These are phyloP conservation scores for Caracal caracal DNA, from an alignment of 2,113 vertebrate species.

Conservation along the genomic window DNA sequence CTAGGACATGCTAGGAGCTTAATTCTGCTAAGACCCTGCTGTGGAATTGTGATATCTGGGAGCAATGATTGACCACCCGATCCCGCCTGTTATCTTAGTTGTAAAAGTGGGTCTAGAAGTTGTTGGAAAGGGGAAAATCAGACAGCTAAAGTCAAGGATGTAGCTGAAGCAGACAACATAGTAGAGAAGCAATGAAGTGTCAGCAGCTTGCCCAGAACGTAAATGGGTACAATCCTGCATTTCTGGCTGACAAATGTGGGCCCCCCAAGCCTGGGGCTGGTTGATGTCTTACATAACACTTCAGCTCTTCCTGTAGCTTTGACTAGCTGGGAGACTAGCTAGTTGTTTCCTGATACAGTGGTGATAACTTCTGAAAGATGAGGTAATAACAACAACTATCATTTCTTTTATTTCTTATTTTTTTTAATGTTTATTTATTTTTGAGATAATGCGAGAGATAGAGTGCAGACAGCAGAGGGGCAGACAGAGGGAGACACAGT, in stretches of 20 bases:
- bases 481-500: too few relatives aligned
- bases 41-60: neutral
- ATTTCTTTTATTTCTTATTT: neutral
- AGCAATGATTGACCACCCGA: neutral
- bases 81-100: neutral
- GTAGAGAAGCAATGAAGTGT: neutral
- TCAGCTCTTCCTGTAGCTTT: neutral
- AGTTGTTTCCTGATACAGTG: neutral
- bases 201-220: neutral
- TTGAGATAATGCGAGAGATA: too few relatives aligned
- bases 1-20: neutral
- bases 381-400: neutral
- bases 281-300: neutral
- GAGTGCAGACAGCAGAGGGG: too few relatives aligned
- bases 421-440: too few relatives aligned
- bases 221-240: neutral
- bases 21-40: neutral
- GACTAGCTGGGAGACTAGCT: neutral
- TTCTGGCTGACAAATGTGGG: neutral
- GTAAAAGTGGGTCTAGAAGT: neutral
- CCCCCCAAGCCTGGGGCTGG: neutral
- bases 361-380: slow-evolving; percentile 1
- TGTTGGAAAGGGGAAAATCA: neutral
- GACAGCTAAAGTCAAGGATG: neutral
- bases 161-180: neutral